Conservation (phyloP, 2,888 invertebrate species). For the Patella depressa region DNA sequence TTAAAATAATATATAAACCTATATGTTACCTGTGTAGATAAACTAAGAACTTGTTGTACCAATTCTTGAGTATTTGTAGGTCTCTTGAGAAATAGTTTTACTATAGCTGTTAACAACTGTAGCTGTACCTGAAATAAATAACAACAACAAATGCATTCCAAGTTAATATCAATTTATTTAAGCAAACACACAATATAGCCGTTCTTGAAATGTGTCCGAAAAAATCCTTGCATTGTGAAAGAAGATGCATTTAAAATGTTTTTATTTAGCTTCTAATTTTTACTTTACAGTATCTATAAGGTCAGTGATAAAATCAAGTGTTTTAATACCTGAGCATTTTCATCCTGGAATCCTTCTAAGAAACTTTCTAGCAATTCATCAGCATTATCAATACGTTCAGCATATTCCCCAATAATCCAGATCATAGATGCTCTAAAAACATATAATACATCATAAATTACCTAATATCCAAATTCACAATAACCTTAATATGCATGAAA, state of each 20-base stretch:
- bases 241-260: no score
- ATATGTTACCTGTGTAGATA: conserved; percentile 72
- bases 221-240: background rate
- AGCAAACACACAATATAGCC: background rate
- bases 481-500: no score
- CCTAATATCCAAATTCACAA: no score
- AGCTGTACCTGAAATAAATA: conserved; percentile 78
- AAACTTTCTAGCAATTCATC: conserved; percentile 98
- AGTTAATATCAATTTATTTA: background rate
- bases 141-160: no score
- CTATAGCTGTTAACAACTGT: conserved; percentile 96
- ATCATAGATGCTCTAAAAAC: conserved; percentile 90
- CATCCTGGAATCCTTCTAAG: conserved; percentile 96
- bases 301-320: background rate
- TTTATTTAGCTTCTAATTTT: no score
- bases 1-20: no score
- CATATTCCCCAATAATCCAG: conserved; percentile 93
- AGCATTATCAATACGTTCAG: conserved; percentile 99
- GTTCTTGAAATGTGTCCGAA: background rate
- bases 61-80: conserved; percentile 98
- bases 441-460: background rate
- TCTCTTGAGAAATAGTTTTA: conserved; percentile 96
- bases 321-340: conserved; percentile 84
- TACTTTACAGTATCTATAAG: background rate
- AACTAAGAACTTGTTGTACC: conserved; percentile 86